Conservation (phyloP, 2,888 invertebrate species). For the Pollenia griseotomentosa region DNA sequence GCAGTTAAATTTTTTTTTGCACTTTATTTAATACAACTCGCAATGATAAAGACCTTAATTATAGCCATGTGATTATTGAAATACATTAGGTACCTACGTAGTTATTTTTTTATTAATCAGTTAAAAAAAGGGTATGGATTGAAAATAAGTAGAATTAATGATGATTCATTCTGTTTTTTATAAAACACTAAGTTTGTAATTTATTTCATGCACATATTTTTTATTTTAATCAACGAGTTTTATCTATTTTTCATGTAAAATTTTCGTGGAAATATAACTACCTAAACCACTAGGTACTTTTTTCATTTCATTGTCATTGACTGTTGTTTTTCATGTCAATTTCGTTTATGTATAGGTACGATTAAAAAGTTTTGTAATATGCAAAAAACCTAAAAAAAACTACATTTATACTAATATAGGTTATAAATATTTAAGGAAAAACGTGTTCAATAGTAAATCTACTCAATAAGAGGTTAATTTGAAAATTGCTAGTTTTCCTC, state of each 20-base stretch:
- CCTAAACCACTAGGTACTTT: not conserved
- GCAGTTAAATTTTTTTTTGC: constrained; percentile 49
- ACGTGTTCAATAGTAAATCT: too few relatives aligned
- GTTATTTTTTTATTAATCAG: constrained; percentile 26
- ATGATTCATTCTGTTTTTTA: constrained; percentile 41
- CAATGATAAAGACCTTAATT: constrained; percentile 57
- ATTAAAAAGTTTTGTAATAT: too few relatives aligned
- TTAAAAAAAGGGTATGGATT: not conserved
- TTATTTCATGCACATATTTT: not conserved
- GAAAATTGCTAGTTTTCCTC: too few relatives aligned
- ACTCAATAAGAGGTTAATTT: too few relatives aligned
- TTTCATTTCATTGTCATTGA: not conserved
- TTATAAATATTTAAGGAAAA: too few relatives aligned
- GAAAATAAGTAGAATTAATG: constrained; percentile 12
- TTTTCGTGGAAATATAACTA: not conserved
- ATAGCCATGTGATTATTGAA: constrained; percentile 59
- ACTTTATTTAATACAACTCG: constrained; percentile 21
- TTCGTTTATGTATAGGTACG: too few relatives aligned
- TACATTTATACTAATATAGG: too few relatives aligned
- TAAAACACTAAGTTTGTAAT: not conserved
- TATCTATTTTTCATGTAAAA: not conserved
- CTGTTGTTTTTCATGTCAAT: too few relatives aligned
- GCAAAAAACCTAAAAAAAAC: too few relatives aligned
- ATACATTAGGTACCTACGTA: constrained; percentile 20
- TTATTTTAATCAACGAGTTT: not conserved